These are phyloP conservation scores for Wasmannia auropunctata DNA, from an alignment of 1,140 invertebrate species.

Conservation along the genomic window DNA sequence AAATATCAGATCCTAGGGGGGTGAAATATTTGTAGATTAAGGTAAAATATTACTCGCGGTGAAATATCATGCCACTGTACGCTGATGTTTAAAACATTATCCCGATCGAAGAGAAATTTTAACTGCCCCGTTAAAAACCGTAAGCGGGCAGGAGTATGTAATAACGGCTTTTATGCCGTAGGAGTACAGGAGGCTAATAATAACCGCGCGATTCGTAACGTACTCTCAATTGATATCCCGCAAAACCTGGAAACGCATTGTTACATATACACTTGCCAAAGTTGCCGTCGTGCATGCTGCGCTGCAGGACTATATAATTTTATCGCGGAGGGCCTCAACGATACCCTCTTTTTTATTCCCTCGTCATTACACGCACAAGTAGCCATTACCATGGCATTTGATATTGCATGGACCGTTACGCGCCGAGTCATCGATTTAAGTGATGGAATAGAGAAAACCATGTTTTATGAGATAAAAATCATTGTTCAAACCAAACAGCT, in stretches of 20 bases:
- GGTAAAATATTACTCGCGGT: constrained; percentile 30
- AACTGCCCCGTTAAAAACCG: background rate
- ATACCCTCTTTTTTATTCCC: constrained; percentile 49
- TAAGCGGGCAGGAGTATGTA: background rate
- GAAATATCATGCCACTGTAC: background rate
- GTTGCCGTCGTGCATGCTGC: constrained; percentile 22
- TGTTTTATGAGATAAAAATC: constrained; percentile 27
- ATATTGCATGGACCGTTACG: constrained; percentile 17
- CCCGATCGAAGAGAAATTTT: background rate
- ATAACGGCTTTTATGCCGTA: background rate
- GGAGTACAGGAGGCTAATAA: background rate
- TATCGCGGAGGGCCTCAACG: constrained; percentile 19
- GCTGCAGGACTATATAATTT: constrained; percentile 18
- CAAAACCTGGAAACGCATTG: background rate
- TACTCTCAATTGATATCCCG: background rate
- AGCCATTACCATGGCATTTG: constrained; percentile 30
- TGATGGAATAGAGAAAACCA: constrained; percentile 21
- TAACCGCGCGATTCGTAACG: background rate
- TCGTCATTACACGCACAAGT: constrained; percentile 29
- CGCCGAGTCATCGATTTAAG: background rate
- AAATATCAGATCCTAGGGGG: constrained; percentile 13
- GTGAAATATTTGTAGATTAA: constrained; percentile 28
- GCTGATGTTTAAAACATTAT: constrained; percentile 40
- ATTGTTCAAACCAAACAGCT: background rate
- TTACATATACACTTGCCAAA: constrained; percentile 33